Evolutionary conservation across 37 sponge, comb jelly and placozoan species (phyloP), one percentile per base, ranked within the genome.

Genomic region (Sycon ciliatum): DNA sequence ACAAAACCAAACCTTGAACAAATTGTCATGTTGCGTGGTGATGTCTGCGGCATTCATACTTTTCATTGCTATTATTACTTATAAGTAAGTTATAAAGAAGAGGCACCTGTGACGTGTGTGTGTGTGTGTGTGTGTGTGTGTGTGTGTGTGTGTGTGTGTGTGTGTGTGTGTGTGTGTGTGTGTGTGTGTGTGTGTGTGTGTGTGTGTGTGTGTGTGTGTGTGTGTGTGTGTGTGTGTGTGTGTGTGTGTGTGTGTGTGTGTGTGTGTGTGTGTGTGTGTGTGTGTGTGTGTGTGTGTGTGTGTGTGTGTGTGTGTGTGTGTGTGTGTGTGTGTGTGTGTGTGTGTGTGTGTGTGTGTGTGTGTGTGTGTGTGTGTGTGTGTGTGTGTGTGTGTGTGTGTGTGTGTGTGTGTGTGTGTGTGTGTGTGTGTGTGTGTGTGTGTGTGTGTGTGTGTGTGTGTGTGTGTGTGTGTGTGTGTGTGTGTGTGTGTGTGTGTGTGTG

Each of bases 361-460:
- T 55, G 3, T 55, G 56, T 55, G 56, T 55, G 56, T 55, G 56
- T 55, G 56, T 55, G 56, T 55, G 56, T 3, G 56, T 55, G 56
- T 3, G 56, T 55, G 56, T 55, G 3, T 55, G 56, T 55, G 56
- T 55, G 56, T 55, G 56, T 55, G 3, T 55, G 56, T 55, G 56
- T 55, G 56, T 55, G 56, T 3, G 37, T 34, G 67, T 67, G 67
- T 67, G 67, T 33, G 38, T 67, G 38, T 67, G 37, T 32, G 33
- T 67, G 67, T 67, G 37, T 67, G 38, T 67, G 67, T 34, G 37
- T 67, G 67, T 34, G 37, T 34, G 37, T 67, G 67, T 67, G 67
- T 67, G 67, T 67, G 67, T 67, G 67, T 67, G 67, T 67, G 67
- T 67, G 67, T 67, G 67, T 67, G 67, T 67, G 67, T 67, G 67